Evolutionary conservation across 2,113 vertebrate species (phyloP).

Genomic region (Pantherophis guttatus): DNA sequence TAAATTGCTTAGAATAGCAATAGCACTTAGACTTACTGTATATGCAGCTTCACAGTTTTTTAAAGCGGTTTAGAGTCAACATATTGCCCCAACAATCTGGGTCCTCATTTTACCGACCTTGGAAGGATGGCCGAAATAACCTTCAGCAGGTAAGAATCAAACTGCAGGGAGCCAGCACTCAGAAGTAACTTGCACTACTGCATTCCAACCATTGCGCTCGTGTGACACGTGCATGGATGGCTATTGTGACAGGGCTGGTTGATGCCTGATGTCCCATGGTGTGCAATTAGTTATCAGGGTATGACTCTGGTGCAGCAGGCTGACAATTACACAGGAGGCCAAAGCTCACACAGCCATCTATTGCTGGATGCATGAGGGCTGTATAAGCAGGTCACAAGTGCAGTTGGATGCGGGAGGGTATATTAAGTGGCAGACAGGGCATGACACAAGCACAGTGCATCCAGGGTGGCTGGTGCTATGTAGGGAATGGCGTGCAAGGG

Average conservation of each 20-base stretch:
- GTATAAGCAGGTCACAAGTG: background rate
- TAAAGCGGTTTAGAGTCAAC: too few relatives aligned
- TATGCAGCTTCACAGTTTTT: too few relatives aligned
- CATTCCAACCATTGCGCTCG: background rate
- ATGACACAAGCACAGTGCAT: background rate
- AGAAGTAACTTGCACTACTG: too few relatives aligned
- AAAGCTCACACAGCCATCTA: accelerated
- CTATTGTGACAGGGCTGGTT: background rate
- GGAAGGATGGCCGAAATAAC: too few relatives aligned
- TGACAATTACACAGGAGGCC: background rate
- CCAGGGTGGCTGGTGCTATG: background rate
- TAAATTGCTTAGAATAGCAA: background rate
- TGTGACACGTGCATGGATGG: background rate
- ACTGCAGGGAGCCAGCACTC: too few relatives aligned
- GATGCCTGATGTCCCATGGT: background rate
- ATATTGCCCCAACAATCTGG: too few relatives aligned
- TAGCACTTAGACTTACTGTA: too few relatives aligned
- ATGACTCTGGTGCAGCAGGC: background rate
- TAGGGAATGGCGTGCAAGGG: background rate
- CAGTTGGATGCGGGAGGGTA: background rate
- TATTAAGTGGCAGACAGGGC: background rate
- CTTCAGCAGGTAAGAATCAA: too few relatives aligned
- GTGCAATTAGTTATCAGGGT: background rate
- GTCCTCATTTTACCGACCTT: too few relatives aligned
- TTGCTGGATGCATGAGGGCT: background rate